Base-by-base conservation (phyloP, 2,113 vertebrate species). In the Alouatta palliata region DNA sequence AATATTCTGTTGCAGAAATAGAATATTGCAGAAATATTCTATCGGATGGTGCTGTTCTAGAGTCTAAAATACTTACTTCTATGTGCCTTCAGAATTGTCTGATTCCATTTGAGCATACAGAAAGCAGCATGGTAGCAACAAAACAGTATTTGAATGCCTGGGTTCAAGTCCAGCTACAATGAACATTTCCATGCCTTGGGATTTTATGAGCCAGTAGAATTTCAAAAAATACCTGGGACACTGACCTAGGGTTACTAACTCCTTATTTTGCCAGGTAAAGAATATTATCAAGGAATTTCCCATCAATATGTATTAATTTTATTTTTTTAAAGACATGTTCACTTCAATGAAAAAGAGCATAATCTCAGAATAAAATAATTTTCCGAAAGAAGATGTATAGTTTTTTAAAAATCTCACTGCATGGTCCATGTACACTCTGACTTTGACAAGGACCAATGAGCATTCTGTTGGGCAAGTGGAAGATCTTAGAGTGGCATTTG, bases 321-420 rank as follows among this genome's bases (percentile, higher is more conserved):
- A 54, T 70, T 82, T 94, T 94, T 92, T 61, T 47, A 95, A 86
- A 86, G 61, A 17, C 8, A 94, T 82, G 87, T 94, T 73, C 12
- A 45, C n/a, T 35, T 77, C 21, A 88, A 16, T 71, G 47, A 68
- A 82, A 96, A 96, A 82, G 11, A 14, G 7, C 7, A 94, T 86
- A 52, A 49, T 61, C 35, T 83, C 47, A 79, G 23, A 84, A 52
- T 45, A 85, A 58, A 85, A 43, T 81, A 40, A 7, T 76, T 93
- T 94, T 77, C 23, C 32, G 58, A 88, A 95, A 37, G 6, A 81
- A 32, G 19, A n/a, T 5, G 25, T 35, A 77, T 66, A 77, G 16
- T 5, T 54, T 87, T 90, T 66, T 1, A 0, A 3, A 79, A 45
- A 45, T 5, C 23, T 95, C 35, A 37, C 32, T 54, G 27, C 9